Evolutionary conservation across 1,140 invertebrate species (phyloP).

Genomic region (Halotydeus destructor): DNA sequence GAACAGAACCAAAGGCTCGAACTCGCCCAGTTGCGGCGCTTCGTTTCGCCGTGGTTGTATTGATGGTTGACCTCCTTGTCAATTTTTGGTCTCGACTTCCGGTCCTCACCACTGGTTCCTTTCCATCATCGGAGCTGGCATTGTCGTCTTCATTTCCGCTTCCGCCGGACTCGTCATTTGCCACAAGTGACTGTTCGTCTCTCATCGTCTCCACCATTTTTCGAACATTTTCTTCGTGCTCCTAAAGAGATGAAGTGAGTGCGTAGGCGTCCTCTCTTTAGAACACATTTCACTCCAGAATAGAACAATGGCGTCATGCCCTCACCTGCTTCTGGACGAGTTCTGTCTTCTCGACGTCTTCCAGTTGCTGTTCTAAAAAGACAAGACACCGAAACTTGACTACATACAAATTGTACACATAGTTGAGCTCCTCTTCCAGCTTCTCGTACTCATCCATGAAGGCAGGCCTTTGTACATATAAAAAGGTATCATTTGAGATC

Average conservation of each 20-base stretch:
- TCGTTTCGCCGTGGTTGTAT: conserved; percentile 4
- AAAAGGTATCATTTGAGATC: conserved; percentile 8
- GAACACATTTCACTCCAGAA: not conserved
- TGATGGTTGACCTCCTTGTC: too few species aligned
- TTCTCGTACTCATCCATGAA: conserved; percentile 92
- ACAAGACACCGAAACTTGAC: conserved; percentile 62
- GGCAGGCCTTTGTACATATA: conserved; percentile 51
- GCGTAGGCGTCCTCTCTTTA: too few species aligned
- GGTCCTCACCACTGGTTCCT: conserved; percentile 8
- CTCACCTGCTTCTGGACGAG: conserved; percentile 41
- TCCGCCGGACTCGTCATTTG: conserved; percentile 18
- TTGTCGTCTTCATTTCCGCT: conserved; percentile 20
- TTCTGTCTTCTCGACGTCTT: conserved; percentile 43
- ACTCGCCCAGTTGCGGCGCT: conserved; percentile 11
- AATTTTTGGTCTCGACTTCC: conserved; percentile 7
- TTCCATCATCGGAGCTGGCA: conserved; percentile 13
- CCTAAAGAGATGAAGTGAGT: conserved; percentile 11
- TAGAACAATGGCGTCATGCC: conserved; percentile 5
- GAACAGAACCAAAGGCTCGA: conserved; percentile 32
- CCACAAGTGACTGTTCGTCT: conserved; percentile 25
- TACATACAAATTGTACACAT: conserved; percentile 69
- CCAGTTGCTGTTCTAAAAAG: conserved; percentile 51
- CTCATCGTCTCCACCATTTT: conserved; percentile 30
- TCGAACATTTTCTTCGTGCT: conserved; percentile 27
- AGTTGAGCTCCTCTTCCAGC: conserved; percentile 61